phyloP scores from a whole-genome alignment of 1,140 invertebrate genomes.

The Drosophila mayri region DNA sequence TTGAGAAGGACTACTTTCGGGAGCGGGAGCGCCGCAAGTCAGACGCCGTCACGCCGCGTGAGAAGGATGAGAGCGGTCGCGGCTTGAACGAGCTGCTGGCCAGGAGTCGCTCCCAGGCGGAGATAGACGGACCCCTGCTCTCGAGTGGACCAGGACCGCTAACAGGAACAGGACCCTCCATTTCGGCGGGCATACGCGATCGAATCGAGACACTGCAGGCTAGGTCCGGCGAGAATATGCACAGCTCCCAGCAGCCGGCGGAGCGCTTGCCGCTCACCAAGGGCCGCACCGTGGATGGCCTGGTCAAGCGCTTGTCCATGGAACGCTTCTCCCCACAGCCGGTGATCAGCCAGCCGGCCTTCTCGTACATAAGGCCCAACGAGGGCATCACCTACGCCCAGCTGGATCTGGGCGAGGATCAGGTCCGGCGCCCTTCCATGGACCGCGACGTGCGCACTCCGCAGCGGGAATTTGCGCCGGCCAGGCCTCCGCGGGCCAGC shows the following conservation, averaged over 20 bases:
- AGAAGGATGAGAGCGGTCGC: constrained; percentile 75
- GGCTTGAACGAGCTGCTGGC: constrained; percentile 67
- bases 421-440: constrained; percentile 16
- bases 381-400: constrained; percentile 90
- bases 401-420: constrained; percentile 86
- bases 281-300: constrained; percentile 88
- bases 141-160: constrained; percentile 59
- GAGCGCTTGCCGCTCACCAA: constrained; percentile 88
- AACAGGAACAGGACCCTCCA: constrained; percentile 79
- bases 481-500: constrained; percentile 55
- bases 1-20: constrained; percentile 84
- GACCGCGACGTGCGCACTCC: constrained; percentile 64
- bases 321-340: constrained; percentile 89
- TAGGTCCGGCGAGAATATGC: constrained; percentile 87
- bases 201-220: constrained; percentile 84
- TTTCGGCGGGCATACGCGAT: constrained; percentile 80
- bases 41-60: constrained; percentile 78
- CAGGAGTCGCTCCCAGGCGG: constrained; percentile 70
- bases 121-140: constrained; percentile 61
- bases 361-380: constrained; percentile 83
- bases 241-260: constrained; percentile 88
- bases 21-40: constrained; percentile 80
- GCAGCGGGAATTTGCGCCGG: constrained; percentile 52
- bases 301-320: constrained; percentile 88
- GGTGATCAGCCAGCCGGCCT: constrained; percentile 84